These are phyloP conservation scores for Gambelia wislizenii DNA, from an alignment of 2,797 vertebrate species.

Conservation along the genomic window DNA sequence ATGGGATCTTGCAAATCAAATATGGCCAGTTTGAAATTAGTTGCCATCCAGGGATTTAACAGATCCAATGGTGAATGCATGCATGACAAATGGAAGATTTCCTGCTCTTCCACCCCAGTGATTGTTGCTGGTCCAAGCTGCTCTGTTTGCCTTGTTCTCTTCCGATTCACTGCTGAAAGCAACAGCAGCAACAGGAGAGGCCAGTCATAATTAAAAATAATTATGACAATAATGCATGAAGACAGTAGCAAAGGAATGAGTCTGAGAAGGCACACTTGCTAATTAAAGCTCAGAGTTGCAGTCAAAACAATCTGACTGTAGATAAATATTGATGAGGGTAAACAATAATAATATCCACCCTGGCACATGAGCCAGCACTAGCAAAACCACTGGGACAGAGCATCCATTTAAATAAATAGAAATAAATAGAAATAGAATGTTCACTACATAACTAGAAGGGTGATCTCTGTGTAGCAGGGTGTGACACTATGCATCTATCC, in stretches of 20 bases:
- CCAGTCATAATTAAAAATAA: conserved; percentile 68
- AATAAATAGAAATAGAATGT: conserved; percentile 7
- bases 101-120: rapidly evolving
- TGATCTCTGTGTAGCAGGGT: neutral
- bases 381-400: neutral
- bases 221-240: conserved; percentile 69
- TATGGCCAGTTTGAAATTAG: neutral
- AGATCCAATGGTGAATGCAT: neutral
- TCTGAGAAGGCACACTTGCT: conserved; percentile 19
- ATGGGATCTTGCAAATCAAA: neutral
- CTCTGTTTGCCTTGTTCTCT: rapidly evolving
- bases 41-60: neutral
- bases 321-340: conserved; percentile 32
- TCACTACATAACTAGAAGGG: neutral
- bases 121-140: neutral
- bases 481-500: neutral
- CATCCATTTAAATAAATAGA: conserved; percentile 8
- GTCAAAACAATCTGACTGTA: conserved; percentile 29
- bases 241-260: conserved; percentile 66
- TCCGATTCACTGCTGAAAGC: neutral
- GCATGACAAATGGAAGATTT: neutral
- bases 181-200: neutral
- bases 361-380: neutral
- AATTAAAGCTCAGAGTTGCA: conserved; percentile 42
- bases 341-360: conserved; percentile 9